phyloP scores from a whole-genome alignment of 23 tunicate species.

The Halocynthia roretzi region DNA sequence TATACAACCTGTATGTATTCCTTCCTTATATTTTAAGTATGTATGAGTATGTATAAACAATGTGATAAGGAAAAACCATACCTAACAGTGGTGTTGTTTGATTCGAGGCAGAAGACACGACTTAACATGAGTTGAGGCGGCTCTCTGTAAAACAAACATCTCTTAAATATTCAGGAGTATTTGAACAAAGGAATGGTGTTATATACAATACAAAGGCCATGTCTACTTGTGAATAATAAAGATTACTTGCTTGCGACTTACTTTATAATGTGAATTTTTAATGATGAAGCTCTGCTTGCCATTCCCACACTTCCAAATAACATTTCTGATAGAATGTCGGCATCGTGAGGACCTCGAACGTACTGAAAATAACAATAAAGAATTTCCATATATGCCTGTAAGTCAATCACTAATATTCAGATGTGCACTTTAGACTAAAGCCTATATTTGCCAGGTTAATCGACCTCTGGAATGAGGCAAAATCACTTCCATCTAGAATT shows the following conservation, averaged over 20 bases:
- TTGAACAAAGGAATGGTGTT: background rate
- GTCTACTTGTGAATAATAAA: too few species aligned
- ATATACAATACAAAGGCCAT: background rate
- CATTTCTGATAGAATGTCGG: constrained; percentile 60
- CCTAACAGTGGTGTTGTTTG: constrained; percentile 15
- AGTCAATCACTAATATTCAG: too few species aligned
- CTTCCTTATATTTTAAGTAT: too few species aligned
- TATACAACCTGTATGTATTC: too few species aligned
- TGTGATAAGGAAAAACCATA: background rate
- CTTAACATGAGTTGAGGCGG: constrained; percentile 19
- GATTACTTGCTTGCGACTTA: background rate
- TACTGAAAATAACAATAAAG: constrained; percentile 9
- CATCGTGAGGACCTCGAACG: constrained; percentile 41
- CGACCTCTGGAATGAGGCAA: background rate
- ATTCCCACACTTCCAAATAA: constrained; percentile 77
- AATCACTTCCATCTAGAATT: background rate
- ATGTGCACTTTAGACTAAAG: too few species aligned
- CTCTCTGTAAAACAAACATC: constrained; percentile 15
- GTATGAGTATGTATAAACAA: background rate
- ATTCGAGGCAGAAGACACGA: constrained; percentile 23
- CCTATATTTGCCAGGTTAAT: background rate
- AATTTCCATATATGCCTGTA: too few species aligned
- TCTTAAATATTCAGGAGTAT: background rate
- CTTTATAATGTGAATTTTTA: constrained; percentile 66
- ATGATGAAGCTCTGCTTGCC: constrained; percentile 68